phyloP scores from a whole-genome alignment of 2,113 vertebrate genomes.

The Zapornia atra region DNA sequence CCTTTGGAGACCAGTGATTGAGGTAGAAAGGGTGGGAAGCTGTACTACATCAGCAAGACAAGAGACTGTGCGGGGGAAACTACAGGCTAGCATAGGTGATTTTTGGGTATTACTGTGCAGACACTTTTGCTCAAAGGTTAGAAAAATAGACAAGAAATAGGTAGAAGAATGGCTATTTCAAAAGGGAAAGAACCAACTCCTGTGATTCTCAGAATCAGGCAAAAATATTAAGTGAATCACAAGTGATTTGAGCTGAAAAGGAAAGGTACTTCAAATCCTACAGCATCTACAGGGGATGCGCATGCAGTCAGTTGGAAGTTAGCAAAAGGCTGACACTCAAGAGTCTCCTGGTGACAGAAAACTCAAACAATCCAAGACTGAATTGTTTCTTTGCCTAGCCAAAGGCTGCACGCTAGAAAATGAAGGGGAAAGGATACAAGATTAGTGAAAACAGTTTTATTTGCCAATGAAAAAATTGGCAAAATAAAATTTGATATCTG shows the following conservation, averaged over 20 bases:
- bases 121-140: background rate
- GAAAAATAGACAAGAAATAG: background rate
- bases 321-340: background rate
- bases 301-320: background rate
- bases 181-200: background rate
- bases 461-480: background rate
- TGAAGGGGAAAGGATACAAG: background rate
- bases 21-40: background rate
- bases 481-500: background rate
- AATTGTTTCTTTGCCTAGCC: background rate
- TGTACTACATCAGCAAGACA: background rate
- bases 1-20: background rate
- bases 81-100: rapidly evolving
- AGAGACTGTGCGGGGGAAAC: background rate
- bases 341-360: background rate
- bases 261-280: background rate
- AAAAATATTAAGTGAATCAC: background rate
- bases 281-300: background rate
- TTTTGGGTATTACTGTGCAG: background rate
- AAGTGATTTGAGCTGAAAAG: background rate
- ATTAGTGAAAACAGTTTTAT: background rate
- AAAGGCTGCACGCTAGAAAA: background rate
- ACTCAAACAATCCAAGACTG: background rate
- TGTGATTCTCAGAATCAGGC: background rate
- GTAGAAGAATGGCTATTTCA: background rate